These are phyloP conservation scores for Mactra quadrangularis DNA, from an alignment of 1,140 invertebrate species.

Conservation along the genomic window DNA sequence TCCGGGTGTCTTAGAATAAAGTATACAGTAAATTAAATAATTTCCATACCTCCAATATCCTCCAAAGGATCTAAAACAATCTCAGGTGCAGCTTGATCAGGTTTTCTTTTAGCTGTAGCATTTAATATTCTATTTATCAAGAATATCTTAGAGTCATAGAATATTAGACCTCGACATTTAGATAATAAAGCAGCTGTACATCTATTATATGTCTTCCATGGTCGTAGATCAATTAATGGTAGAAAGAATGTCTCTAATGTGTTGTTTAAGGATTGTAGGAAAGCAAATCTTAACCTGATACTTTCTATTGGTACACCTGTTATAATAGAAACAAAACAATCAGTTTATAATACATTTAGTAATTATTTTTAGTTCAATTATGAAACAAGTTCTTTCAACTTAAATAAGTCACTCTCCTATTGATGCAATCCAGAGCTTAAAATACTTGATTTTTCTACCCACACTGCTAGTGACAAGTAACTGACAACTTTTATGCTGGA, in stretches of 20 bases:
- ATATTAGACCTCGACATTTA: constrained; percentile 76
- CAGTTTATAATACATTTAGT: too few relatives aligned
- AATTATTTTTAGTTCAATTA: too few relatives aligned
- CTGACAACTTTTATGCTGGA: too few relatives aligned
- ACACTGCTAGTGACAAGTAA: too few relatives aligned
- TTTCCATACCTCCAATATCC: constrained; percentile 78
- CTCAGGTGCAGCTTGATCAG: constrained; percentile 83
- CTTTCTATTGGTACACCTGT: constrained; percentile 81
- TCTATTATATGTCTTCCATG: constrained; percentile 75
- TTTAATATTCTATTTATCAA: constrained; percentile 81
- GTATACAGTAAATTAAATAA: too few relatives aligned
- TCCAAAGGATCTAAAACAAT: constrained; percentile 82
- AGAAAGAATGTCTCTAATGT: constrained; percentile 81
- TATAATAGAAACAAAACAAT: too few relatives aligned
- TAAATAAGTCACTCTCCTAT: too few relatives aligned
- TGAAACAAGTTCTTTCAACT: too few relatives aligned
- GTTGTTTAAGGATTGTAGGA: constrained; percentile 82
- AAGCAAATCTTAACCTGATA: constrained; percentile 81
- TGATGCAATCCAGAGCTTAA: too few relatives aligned
- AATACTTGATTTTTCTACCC: too few relatives aligned
- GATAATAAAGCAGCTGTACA: constrained; percentile 78
- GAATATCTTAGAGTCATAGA: constrained; percentile 81
- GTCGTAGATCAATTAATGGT: constrained; percentile 81
- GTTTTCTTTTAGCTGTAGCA: constrained; percentile 81
- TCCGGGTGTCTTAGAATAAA: too few relatives aligned